Percentiles rank a stretch among this genome's conserved stretches.
Evolutionary conservation across 2,113 vertebrate genomes (phyloP).

Genomic region (Scomber japonicus): DNA sequence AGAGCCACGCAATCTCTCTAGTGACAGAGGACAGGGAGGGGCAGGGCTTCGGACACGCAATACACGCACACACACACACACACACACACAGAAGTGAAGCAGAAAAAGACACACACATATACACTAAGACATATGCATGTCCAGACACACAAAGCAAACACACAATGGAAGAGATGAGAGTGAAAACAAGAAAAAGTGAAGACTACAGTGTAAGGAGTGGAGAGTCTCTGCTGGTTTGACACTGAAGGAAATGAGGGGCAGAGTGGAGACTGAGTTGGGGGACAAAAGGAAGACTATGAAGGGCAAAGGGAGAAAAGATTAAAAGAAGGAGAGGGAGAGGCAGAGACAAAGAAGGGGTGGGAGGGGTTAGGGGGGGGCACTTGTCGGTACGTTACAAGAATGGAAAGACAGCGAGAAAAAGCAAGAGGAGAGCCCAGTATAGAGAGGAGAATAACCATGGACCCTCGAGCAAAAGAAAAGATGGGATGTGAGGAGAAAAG

Average conservation of each 20-base stretch:
- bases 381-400: slow-evolving; percentile 45
- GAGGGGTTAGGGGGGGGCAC: not conserved
- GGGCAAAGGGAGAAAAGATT: slow-evolving; percentile 47
- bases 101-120: slow-evolving; percentile 34
- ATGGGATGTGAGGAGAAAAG: slow-evolving; percentile 43
- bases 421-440: slow-evolving; percentile 15
- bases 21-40: slow-evolving; percentile 70
- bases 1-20: slow-evolving; percentile 68
- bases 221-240: slow-evolving; percentile 38
- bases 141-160: slow-evolving; percentile 31
- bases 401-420: slow-evolving; percentile 18
- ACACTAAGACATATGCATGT: slow-evolving; percentile 38
- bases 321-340: slow-evolving; percentile 41
- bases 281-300: slow-evolving; percentile 40
- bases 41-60: slow-evolving; percentile 44
- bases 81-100: slow-evolving; percentile 10
- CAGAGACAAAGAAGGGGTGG: slow-evolving; percentile 32
- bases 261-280: slow-evolving; percentile 24
- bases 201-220: not conserved
- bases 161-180: slow-evolving; percentile 12
- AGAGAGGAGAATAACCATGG: slow-evolving; percentile 35
- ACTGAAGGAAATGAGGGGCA: slow-evolving; percentile 39
- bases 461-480: slow-evolving; percentile 54
- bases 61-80: slow-evolving; percentile 15
- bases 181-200: slow-evolving; percentile 13